Evolutionary conservation across 2,888 invertebrate species (phyloP), one percentile per base, ranked within the genome.

Genomic region (Tetheella fluctuosa): DNA sequence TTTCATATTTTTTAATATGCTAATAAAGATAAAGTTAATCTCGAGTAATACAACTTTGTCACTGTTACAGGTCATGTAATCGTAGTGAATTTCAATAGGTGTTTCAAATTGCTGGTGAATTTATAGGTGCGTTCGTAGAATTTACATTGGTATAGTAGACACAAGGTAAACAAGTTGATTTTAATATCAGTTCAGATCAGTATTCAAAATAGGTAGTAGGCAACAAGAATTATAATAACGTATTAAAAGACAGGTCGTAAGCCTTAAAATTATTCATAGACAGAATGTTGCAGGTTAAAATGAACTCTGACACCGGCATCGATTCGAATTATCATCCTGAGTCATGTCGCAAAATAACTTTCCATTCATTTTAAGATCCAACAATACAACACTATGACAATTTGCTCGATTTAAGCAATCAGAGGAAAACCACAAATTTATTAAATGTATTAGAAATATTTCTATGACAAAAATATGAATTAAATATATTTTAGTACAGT

Each of bases 281-380:
- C 59, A 63, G 48, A 62, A 65, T 54, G 64, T 67, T 67, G 64
- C 66, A 65, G 59, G 63, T 69, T 59, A 59, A 62, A 63, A 55
- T 79, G 79, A 80, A 77, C 79, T 80, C 67, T 81, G 76, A 79
- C 81, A 75, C 73, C 34, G 52, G 68, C 81, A 75, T 71, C 54
- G 69, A 63, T 67, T 69, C 59, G 70, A 77, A 74, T 70, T 68
- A 71, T 71, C 66, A 64, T 25, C 59, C 59, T 73, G 72, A 79
- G 63, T 78, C 74, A 73, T 59, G 61, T 52, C 63, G 61, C 69
- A 60, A 75, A 69, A 74, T 73, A 72, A 66, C 73, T 76, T 77
- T 76, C 71, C 70, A 72, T 68, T 59, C 66, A 54, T 62, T 54
- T 52, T 30, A 48, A 53, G 17, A 20, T 28, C 25, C 48, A n/a